Conservation (phyloP, 2,113 vertebrate species). For the Potamarius usumacintae region DNA sequence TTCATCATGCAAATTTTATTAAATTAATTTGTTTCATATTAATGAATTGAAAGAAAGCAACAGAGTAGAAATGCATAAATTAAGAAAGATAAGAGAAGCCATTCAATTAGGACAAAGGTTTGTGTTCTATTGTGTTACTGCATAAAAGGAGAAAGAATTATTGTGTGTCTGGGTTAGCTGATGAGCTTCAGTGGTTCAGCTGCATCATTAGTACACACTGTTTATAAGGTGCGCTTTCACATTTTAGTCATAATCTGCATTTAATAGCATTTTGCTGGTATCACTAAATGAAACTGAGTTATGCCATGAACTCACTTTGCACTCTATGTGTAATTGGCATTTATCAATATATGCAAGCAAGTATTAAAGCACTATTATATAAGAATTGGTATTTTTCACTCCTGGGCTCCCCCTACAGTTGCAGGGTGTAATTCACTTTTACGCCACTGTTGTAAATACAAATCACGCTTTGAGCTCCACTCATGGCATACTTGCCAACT, state of each 20-base stretch:
- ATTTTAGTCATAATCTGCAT: neutral
- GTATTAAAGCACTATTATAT: no score
- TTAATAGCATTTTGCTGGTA: neutral
- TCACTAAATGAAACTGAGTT: neutral
- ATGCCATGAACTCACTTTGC: neutral
- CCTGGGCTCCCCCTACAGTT: no score
- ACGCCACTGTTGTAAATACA: no score
- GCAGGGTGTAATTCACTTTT: no score
- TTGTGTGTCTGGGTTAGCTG: neutral
- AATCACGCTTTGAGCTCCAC: no score
- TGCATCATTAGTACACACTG: neutral
- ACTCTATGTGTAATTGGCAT: neutral
- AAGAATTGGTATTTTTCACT: no score
- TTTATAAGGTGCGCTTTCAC: neutral
- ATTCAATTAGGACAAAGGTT: neutral
- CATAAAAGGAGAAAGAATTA: neutral
- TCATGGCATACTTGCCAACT: no score
- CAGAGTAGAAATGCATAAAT: neutral
- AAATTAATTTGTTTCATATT: neutral
- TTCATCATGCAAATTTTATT: neutral
- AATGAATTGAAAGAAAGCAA: neutral
- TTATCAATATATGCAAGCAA: neutral
- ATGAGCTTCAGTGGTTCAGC: neutral
- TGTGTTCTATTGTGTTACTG: neutral
- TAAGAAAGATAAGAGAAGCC: neutral